phyloP scores from a whole-genome alignment of 2,113 vertebrate genomes.

The Mus pahari region DNA sequence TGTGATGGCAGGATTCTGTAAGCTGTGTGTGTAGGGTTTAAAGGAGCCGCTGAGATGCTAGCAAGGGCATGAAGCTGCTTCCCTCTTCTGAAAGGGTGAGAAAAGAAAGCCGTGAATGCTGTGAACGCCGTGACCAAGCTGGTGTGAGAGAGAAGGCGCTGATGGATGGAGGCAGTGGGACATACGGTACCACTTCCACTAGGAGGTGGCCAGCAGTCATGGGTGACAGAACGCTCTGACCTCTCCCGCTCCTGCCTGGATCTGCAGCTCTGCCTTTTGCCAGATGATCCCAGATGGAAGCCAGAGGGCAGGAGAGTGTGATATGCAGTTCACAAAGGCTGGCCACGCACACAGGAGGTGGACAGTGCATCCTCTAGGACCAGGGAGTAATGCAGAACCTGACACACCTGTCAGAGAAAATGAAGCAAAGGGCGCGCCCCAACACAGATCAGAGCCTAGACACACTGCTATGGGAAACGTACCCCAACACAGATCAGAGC shows the following conservation, averaged over 20 bases:
- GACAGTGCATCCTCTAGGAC: background rate
- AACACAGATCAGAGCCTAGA: background rate
- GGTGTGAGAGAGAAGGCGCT: background rate
- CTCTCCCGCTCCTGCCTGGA: background rate
- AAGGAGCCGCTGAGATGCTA: background rate
- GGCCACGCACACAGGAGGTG: background rate
- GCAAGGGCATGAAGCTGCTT: background rate
- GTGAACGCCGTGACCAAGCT: no score
- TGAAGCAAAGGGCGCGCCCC: no score
- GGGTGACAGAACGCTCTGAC: background rate
- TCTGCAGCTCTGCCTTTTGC: background rate
- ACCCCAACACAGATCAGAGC: no score
- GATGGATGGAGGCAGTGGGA: background rate
- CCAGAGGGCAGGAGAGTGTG: background rate
- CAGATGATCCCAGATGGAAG: background rate
- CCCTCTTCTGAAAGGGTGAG: background rate
- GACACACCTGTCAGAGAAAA: background rate
- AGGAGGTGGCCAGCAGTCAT: background rate
- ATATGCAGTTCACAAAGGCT: background rate
- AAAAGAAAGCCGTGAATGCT: background rate
- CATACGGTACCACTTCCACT: background rate
- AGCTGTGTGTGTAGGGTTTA: background rate
- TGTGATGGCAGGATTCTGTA: background rate
- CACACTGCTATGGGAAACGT: background rate
- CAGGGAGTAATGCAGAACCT: background rate